Conservation (phyloP, 2,797 vertebrate genomes). For the Sebastes diaconus region DNA sequence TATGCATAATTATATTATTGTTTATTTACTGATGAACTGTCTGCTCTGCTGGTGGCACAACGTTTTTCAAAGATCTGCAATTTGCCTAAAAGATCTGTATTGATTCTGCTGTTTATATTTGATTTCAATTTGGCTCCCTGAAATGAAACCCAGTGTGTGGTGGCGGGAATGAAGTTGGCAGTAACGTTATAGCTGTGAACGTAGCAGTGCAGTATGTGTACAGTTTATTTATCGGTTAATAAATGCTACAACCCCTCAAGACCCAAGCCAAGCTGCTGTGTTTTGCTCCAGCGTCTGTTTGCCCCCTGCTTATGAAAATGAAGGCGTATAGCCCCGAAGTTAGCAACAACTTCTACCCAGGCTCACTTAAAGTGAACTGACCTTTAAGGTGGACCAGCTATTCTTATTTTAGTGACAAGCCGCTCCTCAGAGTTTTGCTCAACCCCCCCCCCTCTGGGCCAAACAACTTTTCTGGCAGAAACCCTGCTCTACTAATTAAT, state of each 20-base stretch:
- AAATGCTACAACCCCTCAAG: background rate
- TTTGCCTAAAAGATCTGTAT: background rate
- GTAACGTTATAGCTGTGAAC: background rate
- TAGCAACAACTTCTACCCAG: background rate
- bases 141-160: background rate
- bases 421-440: background rate
- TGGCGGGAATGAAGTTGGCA: background rate
- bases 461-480: background rate
- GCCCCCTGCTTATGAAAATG: background rate
- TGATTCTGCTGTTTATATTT: background rate
- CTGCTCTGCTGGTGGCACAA: background rate
- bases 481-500: slow-evolving; percentile 13
- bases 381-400: background rate
- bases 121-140: background rate
- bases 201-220: too few species aligned
- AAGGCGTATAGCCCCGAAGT: background rate
- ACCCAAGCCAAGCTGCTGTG: background rate
- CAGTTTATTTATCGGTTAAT: too few species aligned
- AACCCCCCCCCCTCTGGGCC: too few species aligned
- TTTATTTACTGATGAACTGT: background rate
- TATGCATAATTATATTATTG: background rate
- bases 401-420: background rate
- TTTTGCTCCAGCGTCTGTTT: background rate
- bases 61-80: background rate
- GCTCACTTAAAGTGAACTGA: too few species aligned